phyloP scores from a whole-genome alignment of 2,113 vertebrate genomes.

The Lasiurus cinereus region DNA sequence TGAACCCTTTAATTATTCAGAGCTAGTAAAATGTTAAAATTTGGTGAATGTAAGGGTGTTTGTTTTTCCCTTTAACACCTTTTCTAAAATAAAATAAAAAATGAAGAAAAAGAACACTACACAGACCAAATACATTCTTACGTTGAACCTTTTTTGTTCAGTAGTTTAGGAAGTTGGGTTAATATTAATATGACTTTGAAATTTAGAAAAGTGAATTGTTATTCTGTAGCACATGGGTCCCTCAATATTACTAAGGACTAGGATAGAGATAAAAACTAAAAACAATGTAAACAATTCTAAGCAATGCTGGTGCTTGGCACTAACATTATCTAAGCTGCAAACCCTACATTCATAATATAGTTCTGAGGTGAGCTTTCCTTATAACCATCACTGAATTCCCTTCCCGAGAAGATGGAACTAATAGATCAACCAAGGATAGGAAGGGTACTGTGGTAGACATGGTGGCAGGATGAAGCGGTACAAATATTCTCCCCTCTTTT shows the following conservation, averaged over 20 bases:
- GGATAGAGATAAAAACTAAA: background rate
- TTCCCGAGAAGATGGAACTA: background rate
- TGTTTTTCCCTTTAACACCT: background rate
- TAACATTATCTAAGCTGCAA: background rate
- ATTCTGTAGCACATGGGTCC: background rate
- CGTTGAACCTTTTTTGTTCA: background rate
- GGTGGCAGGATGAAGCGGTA: background rate
- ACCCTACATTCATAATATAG: background rate
- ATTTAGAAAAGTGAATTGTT: background rate
- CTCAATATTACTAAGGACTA: background rate
- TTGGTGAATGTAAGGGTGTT: background rate
- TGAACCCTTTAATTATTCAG: background rate
- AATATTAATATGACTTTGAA: background rate
- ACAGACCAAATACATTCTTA: background rate
- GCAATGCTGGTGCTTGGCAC: background rate
- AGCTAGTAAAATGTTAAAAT: background rate
- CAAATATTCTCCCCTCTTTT: background rate
- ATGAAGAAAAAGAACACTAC: background rate
- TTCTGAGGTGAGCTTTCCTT: background rate
- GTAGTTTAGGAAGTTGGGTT: constrained; percentile 27
- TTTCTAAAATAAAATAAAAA: background rate
- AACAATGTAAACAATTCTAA: background rate
- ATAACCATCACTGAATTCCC: background rate
- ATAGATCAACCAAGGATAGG: background rate
- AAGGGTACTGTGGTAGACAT: background rate